A percentile compares a stretch with the other conserved stretches of the same genome.
These are phyloP conservation scores for Mythimna pallens DNA, from an alignment of 2,888 invertebrate species.

Conservation along the genomic window DNA sequence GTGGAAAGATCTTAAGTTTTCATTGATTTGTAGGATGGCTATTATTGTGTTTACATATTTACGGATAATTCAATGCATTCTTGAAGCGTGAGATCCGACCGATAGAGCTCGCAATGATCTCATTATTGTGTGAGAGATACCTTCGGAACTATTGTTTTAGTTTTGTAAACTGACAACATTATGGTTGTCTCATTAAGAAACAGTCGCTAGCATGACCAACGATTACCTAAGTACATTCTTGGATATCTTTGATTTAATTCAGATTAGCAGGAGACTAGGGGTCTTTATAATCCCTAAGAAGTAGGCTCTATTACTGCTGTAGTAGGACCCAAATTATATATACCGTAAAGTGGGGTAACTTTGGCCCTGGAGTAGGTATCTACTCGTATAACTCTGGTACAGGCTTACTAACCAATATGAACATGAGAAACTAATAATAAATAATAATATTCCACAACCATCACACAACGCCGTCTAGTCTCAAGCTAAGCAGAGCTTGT, in stretches of 20 bases:
- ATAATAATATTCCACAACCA: no score
- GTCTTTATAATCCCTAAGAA: no score
- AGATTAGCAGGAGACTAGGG: no score
- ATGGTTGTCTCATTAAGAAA: neutral
- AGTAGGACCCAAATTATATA: no score
- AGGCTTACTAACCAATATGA: no score
- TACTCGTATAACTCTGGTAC: no score
- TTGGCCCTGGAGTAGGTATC: no score
- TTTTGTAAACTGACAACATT: neutral
- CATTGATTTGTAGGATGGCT: conserved; percentile 54
- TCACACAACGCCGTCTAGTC: no score
- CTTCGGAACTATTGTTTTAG: conserved; percentile 17
- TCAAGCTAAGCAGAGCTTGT: no score
- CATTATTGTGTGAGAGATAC: neutral
- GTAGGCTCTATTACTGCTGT: no score
- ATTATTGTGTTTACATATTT: conserved; percentile 8
- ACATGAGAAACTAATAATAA: no score
- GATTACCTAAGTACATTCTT: neutral
- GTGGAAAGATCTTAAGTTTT: conserved; percentile 43
- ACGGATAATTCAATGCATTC: conserved; percentile 13
- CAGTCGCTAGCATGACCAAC: neutral
- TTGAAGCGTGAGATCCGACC: neutral
- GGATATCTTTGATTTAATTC: neutral
- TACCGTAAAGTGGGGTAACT: no score
- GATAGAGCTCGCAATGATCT: neutral